Evolutionary conservation across 2,888 invertebrate species (phyloP), one percentile per base, ranked within the genome.

Genomic region (Panopea generosa): DNA sequence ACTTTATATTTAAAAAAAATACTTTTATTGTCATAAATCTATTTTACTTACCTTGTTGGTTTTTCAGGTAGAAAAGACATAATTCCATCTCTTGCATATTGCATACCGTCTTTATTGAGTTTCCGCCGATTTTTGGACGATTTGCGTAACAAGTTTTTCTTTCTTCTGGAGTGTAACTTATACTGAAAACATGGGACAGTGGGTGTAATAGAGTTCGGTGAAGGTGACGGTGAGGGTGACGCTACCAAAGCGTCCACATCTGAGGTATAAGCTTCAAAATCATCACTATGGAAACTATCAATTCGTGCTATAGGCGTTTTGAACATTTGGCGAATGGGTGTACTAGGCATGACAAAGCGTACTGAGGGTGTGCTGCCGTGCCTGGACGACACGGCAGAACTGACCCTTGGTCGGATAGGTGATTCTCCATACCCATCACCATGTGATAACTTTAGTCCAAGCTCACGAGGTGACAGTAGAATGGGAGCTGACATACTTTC

Each of bases 201-300:
- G 49, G 90, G 89, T 57, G 88, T 88, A 38, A 82, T 85, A 45
- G 87, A 88, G 67, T 83, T 85, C 20, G 86, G 77, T 50, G 87
- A 87, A 6, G 79, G 79, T n/a, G 87, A 84, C 29, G 84, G 82
- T 16, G 83, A 72, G 14, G 84, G 79, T 49, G 82, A 76, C 43
- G 77, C 77, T 26, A 82, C 83, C 45, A 74, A 67, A 62, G 80
- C 80, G 40, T 84, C 86, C 38, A 76, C 45, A 50, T 85, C 86
- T 66, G 84, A 79, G 61, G 77, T 83, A 68, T 77, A 84, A 52
- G 65, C 78, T 59, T 90, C 90, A 77, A 89, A 89, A 68, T 90
- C 90, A 59, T 90, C 89, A 82, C 89, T 90, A 75, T 90, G 89
- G 73, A 90, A 90, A 73, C 90, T 90, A 67, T 90, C 90, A 61